Conservation (phyloP, 2,888 invertebrate genomes). For the Melinaea marsaeus region DNA sequence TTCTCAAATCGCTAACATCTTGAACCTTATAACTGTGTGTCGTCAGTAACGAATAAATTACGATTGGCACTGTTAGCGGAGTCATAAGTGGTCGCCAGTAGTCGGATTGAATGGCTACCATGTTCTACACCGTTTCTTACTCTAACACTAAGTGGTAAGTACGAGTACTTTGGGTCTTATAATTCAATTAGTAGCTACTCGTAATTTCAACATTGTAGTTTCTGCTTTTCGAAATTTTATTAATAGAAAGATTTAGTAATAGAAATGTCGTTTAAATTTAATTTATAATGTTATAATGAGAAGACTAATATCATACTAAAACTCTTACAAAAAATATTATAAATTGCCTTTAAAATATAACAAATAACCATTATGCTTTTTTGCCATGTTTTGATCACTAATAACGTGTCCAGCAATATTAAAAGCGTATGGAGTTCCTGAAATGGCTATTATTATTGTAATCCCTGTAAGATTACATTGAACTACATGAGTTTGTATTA, state of each 20-base stretch:
- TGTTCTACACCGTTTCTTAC: slow-evolving; percentile 35
- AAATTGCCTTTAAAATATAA: too few species aligned
- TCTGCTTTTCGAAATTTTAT: neutral
- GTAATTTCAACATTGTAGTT: neutral
- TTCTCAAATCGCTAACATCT: slow-evolving; percentile 19
- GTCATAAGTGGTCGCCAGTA: slow-evolving; percentile 62
- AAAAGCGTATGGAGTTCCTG: too few species aligned
- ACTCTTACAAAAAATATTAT: too few species aligned
- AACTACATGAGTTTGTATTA: too few species aligned
- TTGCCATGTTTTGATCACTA: too few species aligned
- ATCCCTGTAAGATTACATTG: neutral
- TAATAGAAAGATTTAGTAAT: neutral
- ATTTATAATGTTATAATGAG: too few species aligned
- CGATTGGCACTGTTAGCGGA: slow-evolving; percentile 55
- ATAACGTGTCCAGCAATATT: slow-evolving; percentile 1
- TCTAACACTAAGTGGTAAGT: slow-evolving; percentile 19
- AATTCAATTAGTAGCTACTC: slow-evolving; percentile 17
- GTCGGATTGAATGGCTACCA: slow-evolving; percentile 57
- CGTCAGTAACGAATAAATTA: slow-evolving; percentile 65
- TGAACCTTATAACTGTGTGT: slow-evolving; percentile 39
- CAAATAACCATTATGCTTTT: too few species aligned
- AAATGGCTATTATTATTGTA: too few species aligned
- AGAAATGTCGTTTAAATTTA: neutral
- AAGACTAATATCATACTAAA: too few species aligned
- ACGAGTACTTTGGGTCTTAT: slow-evolving; percentile 20